Base-by-base conservation (phyloP, 2,888 invertebrate species). In the Pandemis corylana region DNA sequence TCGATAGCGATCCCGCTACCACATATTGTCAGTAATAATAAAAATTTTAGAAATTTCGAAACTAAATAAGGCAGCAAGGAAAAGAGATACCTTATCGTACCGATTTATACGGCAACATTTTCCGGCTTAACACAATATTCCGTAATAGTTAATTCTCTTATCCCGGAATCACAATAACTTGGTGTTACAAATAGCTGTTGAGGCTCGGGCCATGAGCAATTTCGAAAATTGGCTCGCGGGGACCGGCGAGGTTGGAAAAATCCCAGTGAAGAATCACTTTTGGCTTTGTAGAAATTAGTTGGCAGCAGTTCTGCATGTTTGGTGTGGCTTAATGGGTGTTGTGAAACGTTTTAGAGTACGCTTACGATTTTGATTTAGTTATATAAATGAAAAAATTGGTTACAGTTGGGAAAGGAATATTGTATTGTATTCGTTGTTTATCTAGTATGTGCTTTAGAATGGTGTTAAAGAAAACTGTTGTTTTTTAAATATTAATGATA, bases 161-260 rank as follows among this genome's bases (percentile, higher is more conserved):
- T 63, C 62, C 53, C 56, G 28, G 63, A 71, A 75, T 75, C 62
- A 75, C 71, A 75, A 75, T 71, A 75, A 71, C 75, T 70, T 67
- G 67, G 68, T 66, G 75, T 71, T 71, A 75, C 67, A 75, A 75
- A 75, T 75, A 71, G 75, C 71, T 62, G 72, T 61, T 67, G 67
- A 46, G 70, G 67, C 53, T 20, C 20, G 69, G 69, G 75, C 71
- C 62, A 75, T 62, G 62, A 70, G 75, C 75, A 75, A 75, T 75
- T 70, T 75, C 75, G 62, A 71, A 75, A 75, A 75, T 75, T 75
- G 71, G 70, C 75, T 75, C 75, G 67, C 71, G 36, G 75, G 75
- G 75, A 75, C 70, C 44, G 66, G 66, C 56, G 56, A 46, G 68
- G 59, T 13, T 15, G 41, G 53, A 67, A 70, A 59, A 69, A 70